Evolutionary conservation across 2,888 invertebrate genomes (phyloP), one percentile per base, ranked within the genome.

Genomic region (Calephelis perditalis): DNA sequence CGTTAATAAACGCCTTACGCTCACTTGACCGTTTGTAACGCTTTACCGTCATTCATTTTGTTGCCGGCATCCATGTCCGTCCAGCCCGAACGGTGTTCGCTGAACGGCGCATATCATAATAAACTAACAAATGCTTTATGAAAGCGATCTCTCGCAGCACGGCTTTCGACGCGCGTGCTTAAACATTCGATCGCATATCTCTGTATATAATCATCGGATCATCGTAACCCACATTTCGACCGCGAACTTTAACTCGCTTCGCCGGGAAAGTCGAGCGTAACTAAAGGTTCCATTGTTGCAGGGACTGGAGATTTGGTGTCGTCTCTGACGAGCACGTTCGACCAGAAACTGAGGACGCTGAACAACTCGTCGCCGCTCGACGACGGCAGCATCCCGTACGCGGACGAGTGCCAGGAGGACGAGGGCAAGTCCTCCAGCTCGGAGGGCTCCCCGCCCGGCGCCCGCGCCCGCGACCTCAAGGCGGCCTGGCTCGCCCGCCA

Each of bases 231-330:
- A 73, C 72, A 71, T 76, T 77, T 74, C 67, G 70, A 64, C 69
- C 66, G 37, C 84, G 76, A 71, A 86, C 86, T 86, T 86, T 64
- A 69, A 67, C 71, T 71, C 72, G 57, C 35, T 5, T 61, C 12
- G 60, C 8, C 62, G 46, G 62, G 7, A 26, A 47, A 10, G 57
- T 40, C 36, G 11, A 57, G 44, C 61, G 49, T 26, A 56, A 12
- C 70, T 78, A 64, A 77, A 62, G 45, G n/a, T 58, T 56, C 5
- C 36, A 12, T 82, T 82, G 77, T 92, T 91, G 61, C 90, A 96
- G 97, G 96, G 82, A 93, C 95, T 78, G 96, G 96, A 90, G 94
- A 97, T 73, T 91, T 97, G 84, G 94, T 95, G 78, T 93, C 94
- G 68, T 94, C 94, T 72, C 93, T 97, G 78, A 97, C 96, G 71